A percentile compares a stretch with the other conserved stretches of the same genome.
Evolutionary conservation across 2,113 vertebrate species (phyloP).

Genomic region (Oryzias curvinotus): DNA sequence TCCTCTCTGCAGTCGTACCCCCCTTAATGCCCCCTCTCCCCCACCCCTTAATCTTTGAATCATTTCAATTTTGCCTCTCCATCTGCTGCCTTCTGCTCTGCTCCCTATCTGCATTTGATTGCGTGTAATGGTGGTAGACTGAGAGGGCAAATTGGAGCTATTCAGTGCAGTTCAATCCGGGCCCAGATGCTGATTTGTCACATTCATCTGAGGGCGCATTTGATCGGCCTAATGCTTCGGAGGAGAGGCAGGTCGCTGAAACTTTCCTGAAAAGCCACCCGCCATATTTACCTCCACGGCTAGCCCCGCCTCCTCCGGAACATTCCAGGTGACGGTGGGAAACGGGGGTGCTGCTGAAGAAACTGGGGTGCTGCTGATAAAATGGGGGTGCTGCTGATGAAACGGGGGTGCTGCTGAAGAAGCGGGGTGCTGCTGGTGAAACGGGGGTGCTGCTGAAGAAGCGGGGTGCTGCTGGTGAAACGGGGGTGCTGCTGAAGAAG

Average conservation of each 20-base stretch:
- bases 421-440: no score
- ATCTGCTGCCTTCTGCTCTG: constrained; percentile 41
- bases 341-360: no score
- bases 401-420: no score
- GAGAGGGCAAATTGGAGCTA: constrained; percentile 65
- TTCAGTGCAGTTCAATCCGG: constrained; percentile 55
- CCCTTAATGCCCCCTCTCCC: constrained; percentile 1
- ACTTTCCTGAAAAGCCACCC: no score
- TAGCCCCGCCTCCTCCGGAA: no score
- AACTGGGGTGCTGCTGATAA: no score
- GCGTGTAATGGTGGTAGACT: constrained; percentile 61
- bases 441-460: no score
- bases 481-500: no score
- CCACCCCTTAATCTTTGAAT: constrained; percentile 39
- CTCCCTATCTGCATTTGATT: constrained; percentile 65
- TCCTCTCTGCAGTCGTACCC: constrained; percentile 19
- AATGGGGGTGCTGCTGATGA: no score
- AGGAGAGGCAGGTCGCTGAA: constrained; percentile 14
- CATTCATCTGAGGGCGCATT: constrained; percentile 54
- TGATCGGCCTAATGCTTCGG: constrained; percentile 58
- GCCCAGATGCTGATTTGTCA: constrained; percentile 59
- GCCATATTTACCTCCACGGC: no score
- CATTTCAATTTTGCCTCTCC: constrained; percentile 47
- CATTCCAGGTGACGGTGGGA: no score
- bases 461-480: no score